A percentile compares a stretch with the other conserved stretches of the same genome.
These are phyloP conservation scores for Microtus pennsylvanicus DNA, from an alignment of 2,113 vertebrate genomes.

Conservation along the genomic window DNA sequence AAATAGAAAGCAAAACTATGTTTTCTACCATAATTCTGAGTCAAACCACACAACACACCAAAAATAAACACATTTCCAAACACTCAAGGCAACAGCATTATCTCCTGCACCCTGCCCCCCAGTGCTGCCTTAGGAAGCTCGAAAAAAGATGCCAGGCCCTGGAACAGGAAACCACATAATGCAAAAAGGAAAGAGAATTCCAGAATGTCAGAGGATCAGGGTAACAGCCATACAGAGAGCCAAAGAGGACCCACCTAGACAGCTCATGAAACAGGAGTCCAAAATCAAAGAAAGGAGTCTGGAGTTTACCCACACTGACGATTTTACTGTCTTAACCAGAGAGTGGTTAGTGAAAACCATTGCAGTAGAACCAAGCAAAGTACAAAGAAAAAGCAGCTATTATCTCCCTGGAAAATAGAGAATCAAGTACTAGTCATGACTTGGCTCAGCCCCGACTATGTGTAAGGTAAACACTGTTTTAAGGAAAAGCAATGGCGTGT, in stretches of 20 bases:
- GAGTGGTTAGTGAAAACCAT: neutral
- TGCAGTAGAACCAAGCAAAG: neutral
- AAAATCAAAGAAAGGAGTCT: neutral
- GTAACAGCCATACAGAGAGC: neutral
- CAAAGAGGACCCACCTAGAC: neutral
- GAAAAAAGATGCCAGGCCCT: neutral
- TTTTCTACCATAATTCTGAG: neutral
- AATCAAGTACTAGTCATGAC: neutral
- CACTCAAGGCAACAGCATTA: neutral
- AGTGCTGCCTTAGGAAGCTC: neutral
- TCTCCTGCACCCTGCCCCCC: neutral
- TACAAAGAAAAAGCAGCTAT: neutral
- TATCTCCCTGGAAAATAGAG: neutral
- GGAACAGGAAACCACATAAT: slow-evolving; percentile 1
- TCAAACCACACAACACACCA: neutral
- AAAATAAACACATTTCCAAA: slow-evolving; percentile 30
- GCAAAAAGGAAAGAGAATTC: neutral
- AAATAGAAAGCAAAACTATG: neutral
- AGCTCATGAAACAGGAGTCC: too few species aligned
- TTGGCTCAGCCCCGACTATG: neutral
- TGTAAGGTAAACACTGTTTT: neutral
- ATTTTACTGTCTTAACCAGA: neutral
- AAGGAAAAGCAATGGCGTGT: neutral
- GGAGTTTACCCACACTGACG: neutral
- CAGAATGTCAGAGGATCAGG: neutral